Conservation (phyloP, 2,113 vertebrate species). For the Syrrhaptes paradoxus region DNA sequence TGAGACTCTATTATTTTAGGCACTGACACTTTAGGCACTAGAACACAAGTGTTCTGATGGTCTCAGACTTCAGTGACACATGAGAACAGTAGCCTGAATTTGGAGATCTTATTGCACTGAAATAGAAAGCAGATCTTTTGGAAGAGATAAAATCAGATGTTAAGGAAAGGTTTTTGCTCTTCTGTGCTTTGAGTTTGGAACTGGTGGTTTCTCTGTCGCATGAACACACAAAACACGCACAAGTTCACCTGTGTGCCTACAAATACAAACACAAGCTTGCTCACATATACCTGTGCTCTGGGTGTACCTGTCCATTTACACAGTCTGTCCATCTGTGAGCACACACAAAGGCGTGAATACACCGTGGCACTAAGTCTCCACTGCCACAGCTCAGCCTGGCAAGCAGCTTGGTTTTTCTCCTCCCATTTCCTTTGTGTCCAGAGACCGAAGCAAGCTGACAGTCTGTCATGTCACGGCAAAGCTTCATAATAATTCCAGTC, state of each 20-base stretch:
- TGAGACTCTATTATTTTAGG: neutral
- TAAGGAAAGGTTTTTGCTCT: neutral
- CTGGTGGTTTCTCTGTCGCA: neutral
- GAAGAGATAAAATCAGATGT: neutral
- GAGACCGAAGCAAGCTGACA: neutral
- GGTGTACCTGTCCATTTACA: neutral
- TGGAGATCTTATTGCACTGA: no score
- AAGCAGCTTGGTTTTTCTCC: neutral
- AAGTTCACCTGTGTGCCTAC: neutral
- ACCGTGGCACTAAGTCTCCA: neutral
- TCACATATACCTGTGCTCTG: no score
- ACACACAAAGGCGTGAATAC: neutral
- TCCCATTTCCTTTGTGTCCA: neutral
- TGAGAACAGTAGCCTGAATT: neutral
- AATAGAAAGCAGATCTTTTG: neutral
- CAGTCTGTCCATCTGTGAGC: fast-evolving
- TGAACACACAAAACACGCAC: neutral
- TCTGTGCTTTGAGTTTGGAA: neutral
- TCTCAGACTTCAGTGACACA: neutral
- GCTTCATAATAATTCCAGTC: neutral
- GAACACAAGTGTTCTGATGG: neutral
- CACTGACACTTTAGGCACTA: neutral
- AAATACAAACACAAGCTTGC: neutral
- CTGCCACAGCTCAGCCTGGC: neutral
- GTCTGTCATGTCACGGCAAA: neutral